phyloP scores from a whole-genome alignment of 2,113 vertebrate genomes.

The Rhinopithecus roxellana region DNA sequence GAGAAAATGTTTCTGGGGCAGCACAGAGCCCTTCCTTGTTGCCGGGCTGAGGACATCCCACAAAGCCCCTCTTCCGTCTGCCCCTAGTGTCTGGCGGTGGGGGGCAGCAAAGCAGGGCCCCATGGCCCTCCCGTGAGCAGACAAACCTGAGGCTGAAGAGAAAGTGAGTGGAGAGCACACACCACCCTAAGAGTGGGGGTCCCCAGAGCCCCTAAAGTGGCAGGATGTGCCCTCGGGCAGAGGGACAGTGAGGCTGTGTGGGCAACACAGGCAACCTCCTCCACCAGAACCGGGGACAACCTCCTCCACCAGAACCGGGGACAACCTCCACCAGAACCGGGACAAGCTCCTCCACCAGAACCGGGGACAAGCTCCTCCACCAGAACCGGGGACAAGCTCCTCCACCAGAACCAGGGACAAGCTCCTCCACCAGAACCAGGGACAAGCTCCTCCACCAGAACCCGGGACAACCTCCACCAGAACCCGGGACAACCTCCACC shows the following conservation, averaged over 20 bases:
- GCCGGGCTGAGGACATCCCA: background rate
- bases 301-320: no score
- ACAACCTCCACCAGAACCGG: background rate
- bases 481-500: rapidly evolving
- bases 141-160: background rate
- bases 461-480: rapidly evolving
- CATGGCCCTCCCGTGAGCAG: rapidly evolving
- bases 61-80: background rate
- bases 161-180: no score
- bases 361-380: no score
- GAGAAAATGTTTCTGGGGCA: rapidly evolving
- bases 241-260: rapidly evolving
- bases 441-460: background rate
- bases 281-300: rapidly evolving
- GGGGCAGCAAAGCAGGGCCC: no score
- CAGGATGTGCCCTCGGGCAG: rapidly evolving
- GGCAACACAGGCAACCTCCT: background rate
- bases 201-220: background rate
- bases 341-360: background rate
- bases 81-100: background rate
- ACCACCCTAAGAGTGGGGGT: no score
- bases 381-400: background rate
- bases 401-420: background rate
- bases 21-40: background rate
- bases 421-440: background rate